These are phyloP conservation scores for Takifugu bimaculatus DNA, from an alignment of 2,113 vertebrate species.

Conservation along the genomic window DNA sequence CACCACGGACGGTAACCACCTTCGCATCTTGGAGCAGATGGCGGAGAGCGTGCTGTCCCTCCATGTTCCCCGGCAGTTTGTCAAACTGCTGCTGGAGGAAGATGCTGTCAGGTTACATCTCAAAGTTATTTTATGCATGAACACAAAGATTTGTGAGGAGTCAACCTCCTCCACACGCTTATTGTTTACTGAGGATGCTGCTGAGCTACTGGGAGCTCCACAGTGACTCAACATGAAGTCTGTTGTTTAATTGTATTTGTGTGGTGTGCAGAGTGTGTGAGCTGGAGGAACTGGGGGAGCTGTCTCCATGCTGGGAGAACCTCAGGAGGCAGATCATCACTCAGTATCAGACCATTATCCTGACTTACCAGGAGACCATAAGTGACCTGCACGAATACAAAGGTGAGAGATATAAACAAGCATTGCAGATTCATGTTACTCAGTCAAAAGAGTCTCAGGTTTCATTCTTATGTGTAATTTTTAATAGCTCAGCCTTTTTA, in stretches of 20 bases:
- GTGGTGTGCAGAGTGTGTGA: constrained; percentile 86
- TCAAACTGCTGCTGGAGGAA: constrained; percentile 94
- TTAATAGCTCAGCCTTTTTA: neutral
- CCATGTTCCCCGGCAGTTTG: constrained; percentile 92
- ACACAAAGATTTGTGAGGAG: too few relatives aligned
- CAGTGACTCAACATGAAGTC: constrained; percentile 4
- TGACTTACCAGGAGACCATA: constrained; percentile 97
- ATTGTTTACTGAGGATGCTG: too few relatives aligned
- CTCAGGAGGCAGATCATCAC: constrained; percentile 95
- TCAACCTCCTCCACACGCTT: too few relatives aligned
- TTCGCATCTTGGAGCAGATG: constrained; percentile 97
- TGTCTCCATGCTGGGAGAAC: constrained; percentile 96
- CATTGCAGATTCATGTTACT: neutral
- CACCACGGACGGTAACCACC: constrained; percentile 94
- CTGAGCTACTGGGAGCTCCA: constrained; percentile 1
- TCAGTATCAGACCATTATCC: constrained; percentile 97
- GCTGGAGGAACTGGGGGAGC: constrained; percentile 92
- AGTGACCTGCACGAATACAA: constrained; percentile 96
- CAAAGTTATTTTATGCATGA: neutral
- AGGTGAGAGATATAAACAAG: constrained; percentile 74
- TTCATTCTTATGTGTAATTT: neutral
- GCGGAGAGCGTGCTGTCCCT: constrained; percentile 90
- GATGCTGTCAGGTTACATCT: constrained; percentile 87
- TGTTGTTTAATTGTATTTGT: neutral
- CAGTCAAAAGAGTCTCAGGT: neutral